phyloP scores from a whole-genome alignment of 2,888 invertebrate genomes.

The Colostygia pectinataria region DNA sequence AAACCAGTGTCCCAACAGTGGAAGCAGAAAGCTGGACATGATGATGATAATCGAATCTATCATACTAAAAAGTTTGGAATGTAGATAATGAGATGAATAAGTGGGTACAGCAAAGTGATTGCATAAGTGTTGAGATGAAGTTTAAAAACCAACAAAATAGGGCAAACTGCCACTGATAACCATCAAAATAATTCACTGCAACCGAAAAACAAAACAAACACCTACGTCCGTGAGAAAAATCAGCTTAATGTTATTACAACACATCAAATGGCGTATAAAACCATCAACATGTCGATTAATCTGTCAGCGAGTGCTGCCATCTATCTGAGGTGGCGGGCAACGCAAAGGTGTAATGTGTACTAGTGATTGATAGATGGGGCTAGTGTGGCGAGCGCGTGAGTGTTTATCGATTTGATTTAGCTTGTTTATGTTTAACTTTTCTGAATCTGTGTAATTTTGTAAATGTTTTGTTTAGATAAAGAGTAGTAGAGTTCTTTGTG shows the following conservation, averaged over 20 bases:
- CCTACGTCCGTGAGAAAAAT: slow-evolving; percentile 31
- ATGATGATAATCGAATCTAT: too few relatives aligned
- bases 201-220: slow-evolving; percentile 30
- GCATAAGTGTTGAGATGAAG: too few relatives aligned
- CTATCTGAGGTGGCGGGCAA: slow-evolving; percentile 62
- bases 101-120: too few relatives aligned
- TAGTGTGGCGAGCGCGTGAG: slow-evolving; percentile 50
- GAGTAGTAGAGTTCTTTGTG: too few relatives aligned
- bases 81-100: too few relatives aligned
- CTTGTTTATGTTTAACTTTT: slow-evolving; percentile 48
- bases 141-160: not conserved
- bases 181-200: slow-evolving; percentile 31
- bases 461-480: slow-evolving; percentile 22
- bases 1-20: too few relatives aligned
- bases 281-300: slow-evolving; percentile 63
- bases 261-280: slow-evolving; percentile 68
- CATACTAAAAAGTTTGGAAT: too few relatives aligned
- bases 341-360: slow-evolving; percentile 69
- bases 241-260: slow-evolving; percentile 58
- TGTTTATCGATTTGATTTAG: slow-evolving; percentile 52
- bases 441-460: slow-evolving; percentile 30
- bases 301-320: slow-evolving; percentile 72
- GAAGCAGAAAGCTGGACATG: too few relatives aligned
- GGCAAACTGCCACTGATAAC: slow-evolving; percentile 18
- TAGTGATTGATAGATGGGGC: slow-evolving; percentile 77